Evolutionary conservation across 2,888 invertebrate genomes (phyloP).

Genomic region (Tethea ocularis): DNA sequence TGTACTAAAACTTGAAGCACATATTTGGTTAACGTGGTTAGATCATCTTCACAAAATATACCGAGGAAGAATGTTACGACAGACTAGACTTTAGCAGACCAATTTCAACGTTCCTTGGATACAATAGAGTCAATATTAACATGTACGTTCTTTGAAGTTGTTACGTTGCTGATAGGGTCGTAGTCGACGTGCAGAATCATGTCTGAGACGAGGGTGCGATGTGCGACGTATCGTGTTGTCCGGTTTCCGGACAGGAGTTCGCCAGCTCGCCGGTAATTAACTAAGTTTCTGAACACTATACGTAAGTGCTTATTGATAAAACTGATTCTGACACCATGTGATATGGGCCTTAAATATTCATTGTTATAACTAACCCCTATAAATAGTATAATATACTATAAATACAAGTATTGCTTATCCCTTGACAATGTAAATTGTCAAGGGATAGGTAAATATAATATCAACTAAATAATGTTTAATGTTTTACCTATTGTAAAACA

Average conservation of each 20-base stretch:
- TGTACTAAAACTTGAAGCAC: slow-evolving; percentile 67
- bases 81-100: slow-evolving; percentile 18
- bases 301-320: slow-evolving; percentile 42
- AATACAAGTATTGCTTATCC: background rate
- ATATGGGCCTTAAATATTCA: background rate
- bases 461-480: no score
- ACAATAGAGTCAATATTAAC: slow-evolving; percentile 38
- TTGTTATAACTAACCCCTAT: background rate
- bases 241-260: slow-evolving; percentile 77
- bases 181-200: slow-evolving; percentile 55
- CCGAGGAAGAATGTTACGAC: slow-evolving; percentile 45
- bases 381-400: background rate
- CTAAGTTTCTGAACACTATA: slow-evolving; percentile 65
- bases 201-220: slow-evolving; percentile 76
- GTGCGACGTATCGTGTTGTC: slow-evolving; percentile 76
- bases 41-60: slow-evolving; percentile 51
- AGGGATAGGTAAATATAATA: background rate
- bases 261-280: slow-evolving; percentile 71
- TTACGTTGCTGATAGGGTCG: slow-evolving; percentile 26
- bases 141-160: slow-evolving; percentile 17
- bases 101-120: slow-evolving; percentile 40
- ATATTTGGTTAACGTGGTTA: slow-evolving; percentile 68
- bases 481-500: background rate
- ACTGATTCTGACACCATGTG: slow-evolving; percentile 17
- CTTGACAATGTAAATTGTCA: background rate